These are phyloP conservation scores for Notolepis coatsorum DNA, from an alignment of 2,797 vertebrate genomes.

Conservation along the genomic window DNA sequence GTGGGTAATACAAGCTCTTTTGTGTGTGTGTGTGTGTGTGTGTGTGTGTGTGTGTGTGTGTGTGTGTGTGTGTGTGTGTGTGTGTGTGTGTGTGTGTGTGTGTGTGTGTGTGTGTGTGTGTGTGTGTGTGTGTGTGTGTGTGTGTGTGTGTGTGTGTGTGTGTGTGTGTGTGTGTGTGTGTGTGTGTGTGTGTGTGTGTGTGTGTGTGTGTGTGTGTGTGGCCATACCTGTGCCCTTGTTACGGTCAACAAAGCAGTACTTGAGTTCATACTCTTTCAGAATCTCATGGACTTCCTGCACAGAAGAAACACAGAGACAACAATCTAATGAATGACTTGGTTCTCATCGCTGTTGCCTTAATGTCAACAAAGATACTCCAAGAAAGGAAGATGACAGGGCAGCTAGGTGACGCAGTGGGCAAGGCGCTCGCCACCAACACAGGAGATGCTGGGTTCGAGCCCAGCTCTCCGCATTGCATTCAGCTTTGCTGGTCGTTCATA, in stretches of 20 bases:
- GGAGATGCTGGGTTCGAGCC: too few relatives aligned
- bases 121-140: background rate
- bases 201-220: background rate
- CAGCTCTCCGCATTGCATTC: too few relatives aligned
- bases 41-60: conserved; percentile 10
- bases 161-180: too few relatives aligned
- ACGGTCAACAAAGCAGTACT: conserved; percentile 98
- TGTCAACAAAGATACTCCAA: too few relatives aligned
- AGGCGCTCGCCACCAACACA: too few relatives aligned
- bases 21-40: conserved; percentile 10
- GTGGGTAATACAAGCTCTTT: too few relatives aligned
- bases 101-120: background rate
- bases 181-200: background rate
- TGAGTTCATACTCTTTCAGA: conserved; percentile 94
- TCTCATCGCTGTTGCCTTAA: too few relatives aligned
- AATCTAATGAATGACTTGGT: too few relatives aligned
- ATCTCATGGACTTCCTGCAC: conserved; percentile 94
- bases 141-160: background rate
- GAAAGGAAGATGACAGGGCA: too few relatives aligned
- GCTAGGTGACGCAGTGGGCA: too few relatives aligned
- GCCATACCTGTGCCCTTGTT: conserved; percentile 96
- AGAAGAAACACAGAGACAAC: conserved; percentile 41
- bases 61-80: conserved; percentile 12
- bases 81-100: too few relatives aligned
- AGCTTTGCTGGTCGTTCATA: too few relatives aligned